A percentile compares a stretch with the other conserved stretches of the same genome.
Conservation (phyloP, 2,888 invertebrate genomes). For the Xestobium rufovillosum region DNA sequence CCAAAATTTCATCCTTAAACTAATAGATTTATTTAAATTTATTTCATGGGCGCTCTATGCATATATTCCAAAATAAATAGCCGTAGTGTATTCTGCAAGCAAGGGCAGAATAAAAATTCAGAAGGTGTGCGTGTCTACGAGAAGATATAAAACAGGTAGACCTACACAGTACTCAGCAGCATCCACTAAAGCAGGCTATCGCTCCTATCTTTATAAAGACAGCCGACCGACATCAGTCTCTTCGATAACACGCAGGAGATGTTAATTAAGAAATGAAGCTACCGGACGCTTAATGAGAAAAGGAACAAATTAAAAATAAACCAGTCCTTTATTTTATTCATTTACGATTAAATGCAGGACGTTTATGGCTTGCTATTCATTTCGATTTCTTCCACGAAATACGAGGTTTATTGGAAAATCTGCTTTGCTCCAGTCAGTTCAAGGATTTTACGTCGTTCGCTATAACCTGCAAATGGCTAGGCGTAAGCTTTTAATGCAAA, state of each 20-base stretch:
- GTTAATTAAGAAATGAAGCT: conserved; percentile 44
- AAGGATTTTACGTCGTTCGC: no score
- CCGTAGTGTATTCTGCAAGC: no score
- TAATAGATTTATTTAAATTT: no score
- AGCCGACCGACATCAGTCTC: conserved; percentile 36
- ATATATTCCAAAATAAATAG: no score
- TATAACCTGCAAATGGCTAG: no score
- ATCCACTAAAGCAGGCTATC: conserved; percentile 36
- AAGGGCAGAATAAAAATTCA: no score
- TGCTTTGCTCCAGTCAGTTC: no score
- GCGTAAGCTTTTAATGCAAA: no score
- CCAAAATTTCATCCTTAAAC: no score
- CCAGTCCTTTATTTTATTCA: conserved; percentile 24
- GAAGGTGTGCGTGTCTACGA: conserved; percentile 36
- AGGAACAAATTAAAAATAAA: conserved; percentile 35
- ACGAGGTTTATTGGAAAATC: no score
- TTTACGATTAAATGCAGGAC: conserved; percentile 24
- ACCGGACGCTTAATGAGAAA: conserved; percentile 41
- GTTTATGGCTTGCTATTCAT: conserved; percentile 20
- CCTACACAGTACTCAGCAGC: conserved; percentile 31
- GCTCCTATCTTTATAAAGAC: conserved; percentile 29
- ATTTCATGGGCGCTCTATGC: no score
- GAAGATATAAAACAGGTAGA: conserved; percentile 37
- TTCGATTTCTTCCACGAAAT: not conserved
- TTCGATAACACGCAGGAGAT: conserved; percentile 40